A percentile compares a stretch with the other conserved stretches of the same genome.
Evolutionary conservation across 2,888 invertebrate genomes (phyloP).

Genomic region (Synergus itoensis): DNA sequence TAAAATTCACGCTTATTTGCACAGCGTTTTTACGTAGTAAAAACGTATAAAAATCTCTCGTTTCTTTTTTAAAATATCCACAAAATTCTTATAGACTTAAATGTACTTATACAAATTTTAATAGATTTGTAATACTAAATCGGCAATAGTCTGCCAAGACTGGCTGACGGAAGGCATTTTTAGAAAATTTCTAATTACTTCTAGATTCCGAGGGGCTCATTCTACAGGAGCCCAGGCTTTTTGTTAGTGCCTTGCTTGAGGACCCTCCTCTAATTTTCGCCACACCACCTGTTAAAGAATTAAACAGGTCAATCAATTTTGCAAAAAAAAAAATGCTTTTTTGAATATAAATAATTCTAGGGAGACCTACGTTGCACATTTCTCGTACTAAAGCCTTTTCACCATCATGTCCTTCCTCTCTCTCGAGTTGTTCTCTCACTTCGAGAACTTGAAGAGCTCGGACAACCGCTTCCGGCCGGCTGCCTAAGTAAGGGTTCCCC

Average conservation of each 20-base stretch:
- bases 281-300: slow-evolving; percentile 86
- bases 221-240: slow-evolving; percentile 13
- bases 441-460: slow-evolving; percentile 95
- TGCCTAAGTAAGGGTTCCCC: slow-evolving; percentile 79
- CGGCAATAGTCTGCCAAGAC: neutral
- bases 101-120: slow-evolving; percentile 13
- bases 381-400: slow-evolving; percentile 96
- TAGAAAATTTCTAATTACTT: slow-evolving; percentile 7
- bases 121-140: slow-evolving; percentile 39
- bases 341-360: neutral
- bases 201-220: slow-evolving; percentile 46
- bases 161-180: slow-evolving; percentile 21
- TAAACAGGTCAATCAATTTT: slow-evolving; percentile 12
- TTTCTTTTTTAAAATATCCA: slow-evolving; percentile 20
- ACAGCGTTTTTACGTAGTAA: slow-evolving; percentile 54
- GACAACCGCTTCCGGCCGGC: slow-evolving; percentile 94
- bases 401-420: slow-evolving; percentile 86
- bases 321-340: neutral
- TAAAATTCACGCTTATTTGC: slow-evolving; percentile 55
- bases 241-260: slow-evolving; percentile 80
- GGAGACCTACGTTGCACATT: slow-evolving; percentile 91
- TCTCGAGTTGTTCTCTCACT: slow-evolving; percentile 91
- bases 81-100: neutral
- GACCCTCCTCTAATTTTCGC: slow-evolving; percentile 92
- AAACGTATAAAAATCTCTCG: slow-evolving; percentile 50